These are phyloP conservation scores for Cerastis leucographa DNA, from an alignment of 2,888 invertebrate species.

Conservation along the genomic window DNA sequence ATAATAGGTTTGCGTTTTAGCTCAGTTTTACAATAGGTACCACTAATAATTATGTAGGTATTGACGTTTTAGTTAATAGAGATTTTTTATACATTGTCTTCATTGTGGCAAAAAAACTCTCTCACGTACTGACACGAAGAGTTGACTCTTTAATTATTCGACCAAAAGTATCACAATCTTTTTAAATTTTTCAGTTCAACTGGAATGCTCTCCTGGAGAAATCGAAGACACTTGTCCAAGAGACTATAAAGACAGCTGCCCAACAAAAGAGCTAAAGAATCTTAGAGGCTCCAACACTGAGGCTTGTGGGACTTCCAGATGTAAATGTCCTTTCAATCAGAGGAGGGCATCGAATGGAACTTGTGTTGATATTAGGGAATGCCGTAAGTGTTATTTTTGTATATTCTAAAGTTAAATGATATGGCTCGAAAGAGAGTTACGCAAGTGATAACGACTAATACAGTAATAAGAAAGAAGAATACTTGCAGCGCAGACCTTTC, in stretches of 20 bases:
- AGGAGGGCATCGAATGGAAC: slow-evolving; percentile 68
- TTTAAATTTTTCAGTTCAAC: slow-evolving; percentile 42
- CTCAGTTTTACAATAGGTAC: background rate
- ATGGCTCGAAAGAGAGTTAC: background rate
- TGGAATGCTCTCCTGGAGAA: slow-evolving; percentile 61
- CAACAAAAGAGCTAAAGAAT: slow-evolving; percentile 53
- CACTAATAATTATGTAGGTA: background rate
- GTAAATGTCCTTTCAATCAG: slow-evolving; percentile 71
- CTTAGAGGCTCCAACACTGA: slow-evolving; percentile 20
- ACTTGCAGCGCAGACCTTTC: too few species aligned
- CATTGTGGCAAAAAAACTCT: too few species aligned
- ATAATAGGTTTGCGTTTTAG: background rate
- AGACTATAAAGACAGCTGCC: slow-evolving; percentile 64
- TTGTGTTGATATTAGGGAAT: slow-evolving; percentile 70
- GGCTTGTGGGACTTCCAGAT: slow-evolving; percentile 59
- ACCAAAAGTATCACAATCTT: background rate
- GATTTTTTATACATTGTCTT: too few species aligned
- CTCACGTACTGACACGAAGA: too few species aligned
- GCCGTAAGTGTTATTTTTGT: slow-evolving; percentile 70
- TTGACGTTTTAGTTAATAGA: too few species aligned
- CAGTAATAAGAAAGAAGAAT: background rate
- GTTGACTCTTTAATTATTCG: too few species aligned
- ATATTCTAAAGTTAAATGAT: too few species aligned
- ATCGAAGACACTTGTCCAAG: slow-evolving; percentile 55
- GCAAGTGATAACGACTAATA: background rate